phyloP scores from a whole-genome alignment of 2,888 invertebrate genomes.

The Globia sparganii region DNA sequence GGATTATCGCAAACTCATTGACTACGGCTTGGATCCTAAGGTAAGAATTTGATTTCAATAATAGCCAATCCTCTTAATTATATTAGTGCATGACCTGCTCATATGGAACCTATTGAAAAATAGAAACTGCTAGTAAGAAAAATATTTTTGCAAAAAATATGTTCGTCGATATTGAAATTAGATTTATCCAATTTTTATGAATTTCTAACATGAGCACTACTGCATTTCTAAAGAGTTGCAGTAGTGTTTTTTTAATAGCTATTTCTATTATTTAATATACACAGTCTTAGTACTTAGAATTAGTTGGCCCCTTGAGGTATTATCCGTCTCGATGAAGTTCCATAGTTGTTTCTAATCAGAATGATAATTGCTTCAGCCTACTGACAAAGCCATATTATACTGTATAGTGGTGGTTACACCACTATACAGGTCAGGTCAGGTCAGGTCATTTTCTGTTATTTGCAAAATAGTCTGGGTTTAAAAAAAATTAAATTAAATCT shows the following conservation, averaged over 20 bases:
- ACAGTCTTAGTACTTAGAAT: neutral
- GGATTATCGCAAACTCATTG: conserved; percentile 98
- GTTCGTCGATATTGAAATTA: neutral
- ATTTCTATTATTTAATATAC: neutral
- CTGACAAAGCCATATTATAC: conserved; percentile 64
- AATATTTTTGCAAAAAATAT: neutral
- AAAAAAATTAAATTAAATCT: conserved; percentile 53
- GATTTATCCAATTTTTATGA: neutral
- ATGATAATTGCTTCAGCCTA: conserved; percentile 32
- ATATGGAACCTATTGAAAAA: neutral
- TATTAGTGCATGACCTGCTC: conserved; percentile 1
- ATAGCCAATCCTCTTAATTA: neutral
- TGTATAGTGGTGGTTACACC: conserved; percentile 60
- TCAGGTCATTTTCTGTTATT: conserved; percentile 71
- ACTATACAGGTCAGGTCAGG: too few species aligned
- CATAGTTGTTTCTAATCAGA: neutral
- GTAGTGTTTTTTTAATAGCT: conserved; percentile 7
- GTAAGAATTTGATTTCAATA: conserved; percentile 82
- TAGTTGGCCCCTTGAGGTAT: neutral
- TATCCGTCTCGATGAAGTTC: conserved; percentile 6
- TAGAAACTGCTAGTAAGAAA: neutral
- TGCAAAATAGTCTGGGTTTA: conserved; percentile 47
- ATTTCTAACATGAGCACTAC: neutral
- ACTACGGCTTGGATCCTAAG: conserved; percentile 98
- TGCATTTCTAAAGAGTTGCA: too few species aligned